Percentiles rank a stretch among this genome's conserved stretches.
Evolutionary conservation across 2,888 invertebrate genomes (phyloP).

Genomic region (Hydrotaea cyrtoneurina): DNA sequence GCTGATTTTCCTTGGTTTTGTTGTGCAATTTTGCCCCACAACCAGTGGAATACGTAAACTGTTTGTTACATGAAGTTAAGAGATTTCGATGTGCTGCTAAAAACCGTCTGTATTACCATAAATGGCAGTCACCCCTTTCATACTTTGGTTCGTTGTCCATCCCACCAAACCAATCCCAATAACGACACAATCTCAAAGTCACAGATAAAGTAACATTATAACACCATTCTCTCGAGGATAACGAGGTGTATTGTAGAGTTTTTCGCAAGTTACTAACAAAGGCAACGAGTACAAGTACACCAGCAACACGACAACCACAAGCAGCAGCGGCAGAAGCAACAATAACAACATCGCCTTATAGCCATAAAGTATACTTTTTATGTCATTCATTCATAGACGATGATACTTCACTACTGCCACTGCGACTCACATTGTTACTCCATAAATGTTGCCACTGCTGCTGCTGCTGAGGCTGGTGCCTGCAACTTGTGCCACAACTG

Average conservation of each 20-base stretch:
- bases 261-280: conserved; percentile 9
- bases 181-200: not conserved
- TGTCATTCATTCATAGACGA: conserved; percentile 38
- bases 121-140: conserved; percentile 39
- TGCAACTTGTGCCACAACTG: conserved; percentile 20
- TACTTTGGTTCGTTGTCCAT: not conserved
- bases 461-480: not conserved
- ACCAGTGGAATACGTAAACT: not conserved
- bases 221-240: conserved; percentile 16
- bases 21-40: not conserved
- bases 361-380: conserved; percentile 37
- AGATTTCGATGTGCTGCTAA: conserved; percentile 38
- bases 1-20: not conserved
- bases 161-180: not conserved
- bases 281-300: not conserved
- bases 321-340: not conserved
- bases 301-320: too few relatives aligned
- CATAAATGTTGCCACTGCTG: not conserved
- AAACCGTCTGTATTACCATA: conserved; percentile 49
- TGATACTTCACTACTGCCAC: not conserved
- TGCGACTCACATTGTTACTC: not conserved
- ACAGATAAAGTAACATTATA: conserved; percentile 12
- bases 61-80: conserved; percentile 19
- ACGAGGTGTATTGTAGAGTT: conserved; percentile 12
- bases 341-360: not conserved